Percentiles rank a stretch among this genome's conserved stretches.
These are phyloP conservation scores for Xestia sexstrigata DNA, from an alignment of 2,888 invertebrate genomes.

Conservation along the genomic window DNA sequence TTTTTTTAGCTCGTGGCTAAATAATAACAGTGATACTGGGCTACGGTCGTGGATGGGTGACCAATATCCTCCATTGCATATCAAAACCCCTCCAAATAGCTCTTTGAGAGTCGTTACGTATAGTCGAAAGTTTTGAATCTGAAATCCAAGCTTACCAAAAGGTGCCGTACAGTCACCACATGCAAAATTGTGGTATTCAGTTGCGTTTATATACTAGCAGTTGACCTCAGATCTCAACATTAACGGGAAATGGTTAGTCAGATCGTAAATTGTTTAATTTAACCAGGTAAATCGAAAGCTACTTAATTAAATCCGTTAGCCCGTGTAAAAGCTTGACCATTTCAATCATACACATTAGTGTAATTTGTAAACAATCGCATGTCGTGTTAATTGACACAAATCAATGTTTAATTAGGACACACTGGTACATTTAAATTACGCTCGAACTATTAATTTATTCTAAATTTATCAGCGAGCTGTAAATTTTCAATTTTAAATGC, in stretches of 20 bases:
- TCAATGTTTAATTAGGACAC: slow-evolving; percentile 9
- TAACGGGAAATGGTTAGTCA: background rate
- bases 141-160: background rate
- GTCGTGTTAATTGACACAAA: slow-evolving; percentile 23
- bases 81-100: background rate
- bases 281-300: background rate
- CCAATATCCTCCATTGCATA: background rate
- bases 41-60: background rate
- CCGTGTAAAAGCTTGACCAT: background rate
- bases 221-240: background rate
- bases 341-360: slow-evolving; percentile 1
- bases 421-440: background rate
- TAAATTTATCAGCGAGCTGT: background rate
- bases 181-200: background rate
- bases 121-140: background rate
- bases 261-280: background rate
- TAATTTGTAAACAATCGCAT: slow-evolving; percentile 33
- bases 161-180: background rate
- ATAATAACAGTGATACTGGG: background rate
- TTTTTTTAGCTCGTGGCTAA: background rate
- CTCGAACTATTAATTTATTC: slow-evolving; percentile 9
- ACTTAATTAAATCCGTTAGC: slow-evolving; percentile 1
- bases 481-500: too few relatives aligned
- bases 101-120: background rate
- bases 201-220: background rate